Evolutionary conservation across 2,797 vertebrate species (phyloP).

Genomic region (Momotus momota): DNA sequence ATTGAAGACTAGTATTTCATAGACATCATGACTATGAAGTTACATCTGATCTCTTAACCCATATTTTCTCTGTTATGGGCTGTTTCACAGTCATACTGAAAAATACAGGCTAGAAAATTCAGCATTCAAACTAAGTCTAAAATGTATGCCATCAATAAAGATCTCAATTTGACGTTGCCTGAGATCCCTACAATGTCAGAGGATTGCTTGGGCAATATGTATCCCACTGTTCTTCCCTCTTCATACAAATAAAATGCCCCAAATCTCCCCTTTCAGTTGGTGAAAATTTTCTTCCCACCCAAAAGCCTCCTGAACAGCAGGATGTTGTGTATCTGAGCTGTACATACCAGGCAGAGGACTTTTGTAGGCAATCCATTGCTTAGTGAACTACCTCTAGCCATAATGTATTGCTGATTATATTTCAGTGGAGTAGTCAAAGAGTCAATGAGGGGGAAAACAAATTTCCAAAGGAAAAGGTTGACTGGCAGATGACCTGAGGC

Average conservation of each 20-base stretch:
- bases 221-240: not conserved
- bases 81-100: not conserved
- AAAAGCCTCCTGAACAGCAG: not conserved
- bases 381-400: not conserved
- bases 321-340: not conserved
- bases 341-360: not conserved
- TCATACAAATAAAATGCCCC: not conserved
- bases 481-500: not conserved
- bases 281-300: not conserved
- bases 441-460: not conserved
- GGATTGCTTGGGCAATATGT: not conserved
- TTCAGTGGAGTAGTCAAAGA: not conserved
- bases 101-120: not conserved
- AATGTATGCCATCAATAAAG: not conserved
- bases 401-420: not conserved
- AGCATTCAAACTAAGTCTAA: not conserved
- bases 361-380: not conserved
- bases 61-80: not conserved
- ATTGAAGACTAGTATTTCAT: not conserved
- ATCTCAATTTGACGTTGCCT: not conserved
- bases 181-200: not conserved
- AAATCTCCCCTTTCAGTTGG: not conserved
- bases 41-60: not conserved
- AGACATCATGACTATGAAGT: not conserved
- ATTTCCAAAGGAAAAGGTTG: not conserved